Base-by-base conservation (phyloP, 2,113 vertebrate species). In the Eudyptes chrysolophus region DNA sequence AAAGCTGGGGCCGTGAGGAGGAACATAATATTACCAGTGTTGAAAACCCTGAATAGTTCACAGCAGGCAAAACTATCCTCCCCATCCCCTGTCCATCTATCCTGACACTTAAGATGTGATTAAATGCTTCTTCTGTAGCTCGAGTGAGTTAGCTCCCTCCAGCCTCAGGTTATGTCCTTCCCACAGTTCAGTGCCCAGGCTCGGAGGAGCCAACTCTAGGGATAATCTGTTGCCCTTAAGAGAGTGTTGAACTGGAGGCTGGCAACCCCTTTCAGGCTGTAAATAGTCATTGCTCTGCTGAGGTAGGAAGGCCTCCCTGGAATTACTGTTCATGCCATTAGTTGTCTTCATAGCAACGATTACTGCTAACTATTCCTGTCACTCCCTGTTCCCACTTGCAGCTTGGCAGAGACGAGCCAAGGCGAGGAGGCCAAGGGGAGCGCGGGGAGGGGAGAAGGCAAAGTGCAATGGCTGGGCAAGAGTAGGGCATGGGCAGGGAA, bases 151-250 rank as follows among this genome's bases (percentile, higher is more conserved):
- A 65, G 34, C 36, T 94, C 40, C 16, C 10, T 89, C 57, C 77
- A 55, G 26, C 32, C 38, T 61, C 74, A 75, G 57, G 57, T 90
- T 97, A 57, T 61, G 17, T 44, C 52, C 61, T 95, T 94, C 52
- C 81, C 54, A 72, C 75, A 79, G 54, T 61, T 84, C 75, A 79
- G 52, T 69, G 74, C 66, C 70, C 75, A 87, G 65, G 52, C 87
- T 88, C 19, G 15, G 49, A 87, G 74, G 49, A 94, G 81, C 66
- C 82, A 95, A 6, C 16, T 44, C 40, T 61, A 52, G 70, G 70
- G 70, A 90, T 93, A 92, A 95, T 84, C 93, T 71, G 29, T 92
- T 93, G 81, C 62, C 75, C 92, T 94, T 95, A 96, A 96, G 93
- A 93, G 70, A 66, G 57, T 78, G 87, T 92, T 85, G 69, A 93